These are phyloP conservation scores for Temnothorax longispinosus DNA, from an alignment of 1,140 invertebrate genomes.

Conservation along the genomic window DNA sequence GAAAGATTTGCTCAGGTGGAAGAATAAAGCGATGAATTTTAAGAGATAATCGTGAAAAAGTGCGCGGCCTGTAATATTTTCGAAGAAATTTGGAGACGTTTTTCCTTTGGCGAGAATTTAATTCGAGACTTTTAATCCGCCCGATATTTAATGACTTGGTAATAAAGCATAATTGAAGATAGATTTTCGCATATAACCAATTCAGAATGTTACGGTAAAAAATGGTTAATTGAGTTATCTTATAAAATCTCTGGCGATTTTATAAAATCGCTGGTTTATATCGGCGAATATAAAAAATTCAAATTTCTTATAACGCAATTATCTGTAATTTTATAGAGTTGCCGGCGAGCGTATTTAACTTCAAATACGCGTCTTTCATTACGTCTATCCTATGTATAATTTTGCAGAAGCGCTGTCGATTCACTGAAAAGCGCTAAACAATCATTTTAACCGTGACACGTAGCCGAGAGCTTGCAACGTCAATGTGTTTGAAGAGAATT, in stretches of 20 bases:
- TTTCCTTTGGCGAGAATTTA: neutral
- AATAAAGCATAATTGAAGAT: neutral
- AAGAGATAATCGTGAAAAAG: neutral
- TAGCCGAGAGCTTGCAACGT: neutral
- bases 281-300: neutral
- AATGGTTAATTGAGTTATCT: neutral
- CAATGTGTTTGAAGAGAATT: slow-evolving; percentile 9
- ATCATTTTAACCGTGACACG: neutral
- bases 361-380: neutral
- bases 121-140: neutral
- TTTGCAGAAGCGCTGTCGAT: neutral
- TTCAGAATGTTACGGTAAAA: neutral
- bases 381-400: neutral
- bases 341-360: neutral
- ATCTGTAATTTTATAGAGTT: neutral
- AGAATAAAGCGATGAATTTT: slow-evolving; percentile 4
- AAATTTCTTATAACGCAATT: neutral
- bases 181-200: neutral
- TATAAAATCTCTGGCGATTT: slow-evolving; percentile 3
- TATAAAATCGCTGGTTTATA: neutral
- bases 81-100: neutral
- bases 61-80: neutral
- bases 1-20: neutral
- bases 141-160: slow-evolving; percentile 15
- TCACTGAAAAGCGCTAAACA: neutral